Percentiles rank a stretch among this genome's conserved stretches.
phyloP scores from a whole-genome alignment of 2,888 invertebrate genomes.

The Papilio elwesi region DNA sequence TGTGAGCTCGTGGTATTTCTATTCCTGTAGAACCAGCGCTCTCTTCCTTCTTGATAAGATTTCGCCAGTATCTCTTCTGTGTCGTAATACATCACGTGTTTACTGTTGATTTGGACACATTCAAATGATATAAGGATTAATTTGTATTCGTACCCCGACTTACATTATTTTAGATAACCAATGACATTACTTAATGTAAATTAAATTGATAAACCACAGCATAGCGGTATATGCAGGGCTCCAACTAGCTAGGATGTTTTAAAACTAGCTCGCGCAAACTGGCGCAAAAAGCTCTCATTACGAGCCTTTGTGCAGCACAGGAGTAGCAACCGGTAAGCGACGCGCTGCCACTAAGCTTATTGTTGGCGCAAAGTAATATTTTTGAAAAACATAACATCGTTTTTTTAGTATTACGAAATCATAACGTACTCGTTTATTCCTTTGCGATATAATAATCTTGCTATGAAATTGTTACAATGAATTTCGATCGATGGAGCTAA shows the following conservation, averaged over 20 bases:
- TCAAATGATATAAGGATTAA: too few species aligned
- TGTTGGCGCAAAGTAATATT: slow-evolving; percentile 1
- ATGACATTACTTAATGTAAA: too few species aligned
- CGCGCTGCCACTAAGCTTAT: slow-evolving; percentile 8
- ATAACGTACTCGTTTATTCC: background rate
- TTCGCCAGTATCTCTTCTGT: too few species aligned
- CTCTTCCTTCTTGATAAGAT: too few species aligned
- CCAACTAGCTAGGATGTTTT: slow-evolving; percentile 6
- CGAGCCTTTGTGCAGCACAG: slow-evolving; percentile 10
- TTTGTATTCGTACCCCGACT: too few species aligned
- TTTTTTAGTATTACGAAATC: background rate
- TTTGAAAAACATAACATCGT: slow-evolving; percentile 2
- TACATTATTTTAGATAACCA: too few species aligned
- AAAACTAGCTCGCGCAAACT: slow-evolving; percentile 1
- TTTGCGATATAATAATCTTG: background rate
- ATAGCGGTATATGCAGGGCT: background rate
- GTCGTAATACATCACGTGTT: too few species aligned
- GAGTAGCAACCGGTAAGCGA: slow-evolving; percentile 6
- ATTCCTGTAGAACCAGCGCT: too few species aligned
- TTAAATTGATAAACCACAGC: background rate
- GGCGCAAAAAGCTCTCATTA: slow-evolving; percentile 17
- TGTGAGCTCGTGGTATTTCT: too few species aligned
- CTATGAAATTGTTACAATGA: background rate
- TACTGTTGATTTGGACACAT: too few species aligned
- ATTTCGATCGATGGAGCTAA: background rate